Evolutionary conservation across 2,113 vertebrate species (phyloP), one percentile per base, ranked within the genome.

Genomic region (Cepphus grylle): DNA sequence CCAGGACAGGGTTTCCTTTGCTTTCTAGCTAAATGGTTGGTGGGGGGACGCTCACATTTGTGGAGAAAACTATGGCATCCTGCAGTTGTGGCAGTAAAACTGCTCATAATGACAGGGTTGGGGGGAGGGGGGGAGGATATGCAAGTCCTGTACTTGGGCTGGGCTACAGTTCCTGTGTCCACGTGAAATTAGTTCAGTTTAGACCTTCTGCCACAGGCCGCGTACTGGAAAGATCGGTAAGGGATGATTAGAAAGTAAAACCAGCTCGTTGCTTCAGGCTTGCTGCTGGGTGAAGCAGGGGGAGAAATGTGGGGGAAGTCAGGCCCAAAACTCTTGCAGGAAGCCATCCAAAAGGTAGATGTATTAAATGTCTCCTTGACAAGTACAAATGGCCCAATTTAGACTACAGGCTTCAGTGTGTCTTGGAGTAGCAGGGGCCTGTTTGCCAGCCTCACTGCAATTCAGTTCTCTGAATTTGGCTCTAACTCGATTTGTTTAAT

Each of bases 401-500:
- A 73, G 82, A 69, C 40, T 40, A 4, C 30, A 58, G 49, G 55
- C 30, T 79, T 76, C 5, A 26, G 26, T 34, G 36, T 56, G 38
- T 55, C 20, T 55, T 74, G 36, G 77, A 34, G 53, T 30, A 71
- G 73, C 40, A 42, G 84, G 21, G 7, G 11, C 38, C 88, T 8
- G 2, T 50, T 85, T 1, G 2, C 53, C 56, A 74, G 40, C n/a
- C 43, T 72, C 2, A 5, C 59, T 61, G 66, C 67, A 25, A 8
- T 84, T 82, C 55, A 21, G 20, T 18, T 83, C 38, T 76, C 91
- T 63, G 73, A 32, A 23, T 86, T 21, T 63, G 67, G 29, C 49
- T 81, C 71, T 65, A 52, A 70, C 61, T 87, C 4, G 12, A 50
- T 87, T 94, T 93, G 53, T 76, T 80, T 80, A 90, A 70, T 86